These are phyloP conservation scores for Tenthredo distinguenda DNA, from an alignment of 2,888 invertebrate species.

Conservation along the genomic window DNA sequence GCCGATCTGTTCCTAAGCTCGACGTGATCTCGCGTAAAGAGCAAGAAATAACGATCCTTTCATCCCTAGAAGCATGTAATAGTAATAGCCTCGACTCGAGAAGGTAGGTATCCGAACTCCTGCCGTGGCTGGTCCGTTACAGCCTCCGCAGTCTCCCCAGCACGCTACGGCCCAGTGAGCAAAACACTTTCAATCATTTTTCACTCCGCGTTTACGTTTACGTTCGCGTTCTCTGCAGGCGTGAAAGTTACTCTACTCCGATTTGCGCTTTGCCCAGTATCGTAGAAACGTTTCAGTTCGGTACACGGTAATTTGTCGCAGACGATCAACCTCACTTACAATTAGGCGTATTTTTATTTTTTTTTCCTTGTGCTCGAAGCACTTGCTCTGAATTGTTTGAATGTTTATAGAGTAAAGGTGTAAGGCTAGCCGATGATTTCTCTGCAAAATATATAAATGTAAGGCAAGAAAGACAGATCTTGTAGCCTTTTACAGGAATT, in stretches of 20 bases:
- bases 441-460: too few species aligned
- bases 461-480: neutral
- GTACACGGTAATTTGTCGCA: neutral
- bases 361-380: too few species aligned
- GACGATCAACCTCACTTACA: too few species aligned
- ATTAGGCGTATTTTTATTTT: too few species aligned
- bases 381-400: too few species aligned
- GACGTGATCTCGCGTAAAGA: slow-evolving; percentile 11
- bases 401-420: too few species aligned
- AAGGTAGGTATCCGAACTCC: neutral
- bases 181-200: slow-evolving; percentile 48
- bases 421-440: too few species aligned
- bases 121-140: neutral
- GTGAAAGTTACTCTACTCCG: slow-evolving; percentile 16
- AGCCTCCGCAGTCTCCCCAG: neutral
- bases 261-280: neutral
- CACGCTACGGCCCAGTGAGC: slow-evolving; percentile 8
- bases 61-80: slow-evolving; percentile 7
- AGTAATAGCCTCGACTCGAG: slow-evolving; percentile 2
- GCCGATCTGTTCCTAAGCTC: neutral
- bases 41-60: slow-evolving; percentile 24
- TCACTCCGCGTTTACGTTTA: neutral
- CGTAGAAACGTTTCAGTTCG: neutral
- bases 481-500: neutral
- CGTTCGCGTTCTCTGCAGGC: neutral